Evolutionary conservation across 2,888 invertebrate genomes (phyloP).

Genomic region (Augochlorella aurata): DNA sequence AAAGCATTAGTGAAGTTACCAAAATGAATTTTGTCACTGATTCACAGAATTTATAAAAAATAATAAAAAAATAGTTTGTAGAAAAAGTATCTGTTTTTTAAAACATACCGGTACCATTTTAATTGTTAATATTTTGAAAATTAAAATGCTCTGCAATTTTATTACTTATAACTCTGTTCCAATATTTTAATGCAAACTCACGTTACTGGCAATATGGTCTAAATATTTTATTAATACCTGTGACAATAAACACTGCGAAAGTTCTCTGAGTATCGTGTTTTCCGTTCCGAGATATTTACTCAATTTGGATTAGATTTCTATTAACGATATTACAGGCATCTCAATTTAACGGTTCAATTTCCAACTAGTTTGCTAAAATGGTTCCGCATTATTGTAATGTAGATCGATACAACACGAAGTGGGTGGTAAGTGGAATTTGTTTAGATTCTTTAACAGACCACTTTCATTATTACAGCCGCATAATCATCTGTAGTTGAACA

Average conservation of each 20-base stretch:
- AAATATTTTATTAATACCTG: not conserved
- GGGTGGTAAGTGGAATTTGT: not conserved
- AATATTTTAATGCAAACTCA: not conserved
- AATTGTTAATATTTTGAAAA: not conserved
- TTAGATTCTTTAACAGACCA: not conserved
- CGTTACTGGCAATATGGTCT: not conserved
- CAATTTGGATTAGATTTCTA: not conserved
- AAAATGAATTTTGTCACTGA: too few species aligned
- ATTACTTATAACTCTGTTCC: not conserved
- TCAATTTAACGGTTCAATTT: not conserved
- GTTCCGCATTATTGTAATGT: not conserved
- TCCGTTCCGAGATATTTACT: too few species aligned
- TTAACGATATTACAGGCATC: not conserved
- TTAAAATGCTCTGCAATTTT: not conserved
- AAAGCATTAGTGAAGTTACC: too few species aligned
- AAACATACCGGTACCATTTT: not conserved
- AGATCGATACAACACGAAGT: not conserved
- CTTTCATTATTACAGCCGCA: not conserved
- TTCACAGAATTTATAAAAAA: too few species aligned
- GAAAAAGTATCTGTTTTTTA: not conserved
- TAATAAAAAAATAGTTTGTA: too few species aligned
- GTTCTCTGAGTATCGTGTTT: too few species aligned
- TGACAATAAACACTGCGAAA: not conserved
- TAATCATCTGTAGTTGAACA: slow-evolving; percentile 2
- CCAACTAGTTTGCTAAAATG: not conserved